Conservation (phyloP, 1,140 invertebrate genomes). For the Drosophila mayri region DNA sequence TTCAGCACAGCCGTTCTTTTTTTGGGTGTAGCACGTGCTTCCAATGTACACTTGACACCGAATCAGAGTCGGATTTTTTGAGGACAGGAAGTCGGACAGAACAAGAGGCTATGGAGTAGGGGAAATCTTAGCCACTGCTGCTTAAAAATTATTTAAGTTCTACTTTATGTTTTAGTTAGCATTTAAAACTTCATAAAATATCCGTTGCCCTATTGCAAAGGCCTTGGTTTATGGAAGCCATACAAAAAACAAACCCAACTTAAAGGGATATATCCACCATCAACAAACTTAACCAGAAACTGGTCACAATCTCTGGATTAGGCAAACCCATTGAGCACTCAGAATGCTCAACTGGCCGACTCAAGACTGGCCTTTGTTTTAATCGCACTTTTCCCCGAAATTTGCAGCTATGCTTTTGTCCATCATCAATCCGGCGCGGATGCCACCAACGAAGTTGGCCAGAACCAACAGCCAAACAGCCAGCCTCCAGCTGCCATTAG, state of each 20-base stretch:
- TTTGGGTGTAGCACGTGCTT: constrained; percentile 72
- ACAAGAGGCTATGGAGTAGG: no score
- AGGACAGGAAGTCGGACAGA: constrained; percentile 43
- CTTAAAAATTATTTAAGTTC: no score
- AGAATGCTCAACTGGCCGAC: constrained; percentile 11
- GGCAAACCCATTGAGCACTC: constrained; percentile 49
- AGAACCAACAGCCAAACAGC: constrained; percentile 10
- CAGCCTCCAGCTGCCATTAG: constrained; percentile 59
- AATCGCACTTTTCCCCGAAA: constrained; percentile 49
- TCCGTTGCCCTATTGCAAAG: no score
- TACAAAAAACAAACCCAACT: neutral
- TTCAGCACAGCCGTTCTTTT: constrained; percentile 33
- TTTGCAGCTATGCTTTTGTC: constrained; percentile 38
- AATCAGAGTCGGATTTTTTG: constrained; percentile 48
- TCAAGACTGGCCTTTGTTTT: constrained; percentile 34
- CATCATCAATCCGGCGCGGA: constrained; percentile 29
- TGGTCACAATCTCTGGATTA: constrained; percentile 17
- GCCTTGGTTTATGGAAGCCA: neutral
- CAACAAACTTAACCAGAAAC: neutral
- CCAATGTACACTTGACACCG: constrained; percentile 77
- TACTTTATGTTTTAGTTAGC: neutral
- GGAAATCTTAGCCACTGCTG: neutral
- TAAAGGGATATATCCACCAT: neutral
- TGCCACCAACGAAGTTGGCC: constrained; percentile 70
- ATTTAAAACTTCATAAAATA: neutral